Evolutionary conservation across 2,797 vertebrate genomes (phyloP).

Genomic region (Nannoperca australis): DNA sequence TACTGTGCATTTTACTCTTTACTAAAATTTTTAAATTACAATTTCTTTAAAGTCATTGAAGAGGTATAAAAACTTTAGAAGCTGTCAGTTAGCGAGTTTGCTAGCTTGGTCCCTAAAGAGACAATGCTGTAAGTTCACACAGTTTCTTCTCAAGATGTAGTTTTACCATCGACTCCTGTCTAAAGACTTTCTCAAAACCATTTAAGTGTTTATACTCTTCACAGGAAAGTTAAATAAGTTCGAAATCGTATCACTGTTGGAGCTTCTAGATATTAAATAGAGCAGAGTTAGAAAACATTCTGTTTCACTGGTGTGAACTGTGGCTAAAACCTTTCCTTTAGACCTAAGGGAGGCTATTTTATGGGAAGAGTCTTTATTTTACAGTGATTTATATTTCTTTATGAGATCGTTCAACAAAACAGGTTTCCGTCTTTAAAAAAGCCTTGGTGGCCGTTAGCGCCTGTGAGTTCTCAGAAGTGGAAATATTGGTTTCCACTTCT

Average conservation of each 20-base stretch:
- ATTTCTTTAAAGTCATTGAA: too few species aligned
- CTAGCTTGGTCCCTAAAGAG: neutral
- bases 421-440: slow-evolving; percentile 52
- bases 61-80: too few species aligned
- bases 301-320: slow-evolving; percentile 22
- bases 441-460: slow-evolving; percentile 16
- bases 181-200: neutral
- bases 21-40: neutral
- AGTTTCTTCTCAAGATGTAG: neutral
- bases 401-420: slow-evolving; percentile 54
- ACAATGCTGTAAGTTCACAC: neutral
- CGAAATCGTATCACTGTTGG: neutral
- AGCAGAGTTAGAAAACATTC: neutral
- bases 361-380: slow-evolving; percentile 40
- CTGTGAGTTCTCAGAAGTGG: slow-evolving; percentile 53
- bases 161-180: neutral
- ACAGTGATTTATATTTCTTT: slow-evolving; percentile 55
- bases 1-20: neutral
- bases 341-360: slow-evolving; percentile 44
- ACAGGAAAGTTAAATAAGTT: neutral
- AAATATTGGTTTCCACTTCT: slow-evolving; percentile 43
- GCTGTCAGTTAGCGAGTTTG: neutral
- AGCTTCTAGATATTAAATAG: neutral
- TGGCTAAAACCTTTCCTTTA: slow-evolving; percentile 11
- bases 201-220: neutral